Evolutionary conservation across 2,797 vertebrate genomes (phyloP).

Genomic region (Siniperca undulata): DNA sequence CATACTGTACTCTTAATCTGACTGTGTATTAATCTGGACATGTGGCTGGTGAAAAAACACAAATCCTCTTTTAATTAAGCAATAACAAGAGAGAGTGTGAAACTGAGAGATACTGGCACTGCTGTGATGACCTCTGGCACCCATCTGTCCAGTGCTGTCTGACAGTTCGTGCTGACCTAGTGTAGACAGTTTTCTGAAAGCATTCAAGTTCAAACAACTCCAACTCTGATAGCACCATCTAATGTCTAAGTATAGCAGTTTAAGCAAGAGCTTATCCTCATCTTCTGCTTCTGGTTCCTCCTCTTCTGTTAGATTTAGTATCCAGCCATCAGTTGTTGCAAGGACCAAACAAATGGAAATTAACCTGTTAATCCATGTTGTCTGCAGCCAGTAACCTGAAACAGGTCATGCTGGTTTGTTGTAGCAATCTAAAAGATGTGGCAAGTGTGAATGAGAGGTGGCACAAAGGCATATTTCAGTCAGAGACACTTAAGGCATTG

Average conservation of each 20-base stretch:
- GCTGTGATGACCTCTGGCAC: conserved; percentile 55
- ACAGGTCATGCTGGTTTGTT: not conserved
- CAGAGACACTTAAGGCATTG: too few species aligned
- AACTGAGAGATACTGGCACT: conserved; percentile 40
- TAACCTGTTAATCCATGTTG: not conserved
- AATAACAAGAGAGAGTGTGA: conserved; percentile 37
- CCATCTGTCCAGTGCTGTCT: conserved; percentile 20
- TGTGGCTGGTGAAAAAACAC: conserved; percentile 34
- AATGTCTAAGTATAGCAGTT: not conserved
- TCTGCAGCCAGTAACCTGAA: not conserved
- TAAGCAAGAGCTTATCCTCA: not conserved
- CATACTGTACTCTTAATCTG: conserved; percentile 19
- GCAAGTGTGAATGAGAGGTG: not conserved
- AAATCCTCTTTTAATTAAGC: conserved; percentile 68
- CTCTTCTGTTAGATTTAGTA: not conserved
- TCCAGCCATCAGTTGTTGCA: not conserved
- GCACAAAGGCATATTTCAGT: not conserved
- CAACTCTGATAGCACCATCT: conserved; percentile 1
- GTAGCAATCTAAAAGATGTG: not conserved
- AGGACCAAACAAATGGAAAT: not conserved
- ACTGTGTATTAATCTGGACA: conserved; percentile 43
- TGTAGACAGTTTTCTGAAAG: conserved; percentile 6
- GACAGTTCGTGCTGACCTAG: conserved; percentile 22
- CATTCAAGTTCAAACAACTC: not conserved
- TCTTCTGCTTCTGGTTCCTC: not conserved